Evolutionary conservation across 2,113 vertebrate genomes (phyloP).

Genomic region (Ivindomyrus marchei): DNA sequence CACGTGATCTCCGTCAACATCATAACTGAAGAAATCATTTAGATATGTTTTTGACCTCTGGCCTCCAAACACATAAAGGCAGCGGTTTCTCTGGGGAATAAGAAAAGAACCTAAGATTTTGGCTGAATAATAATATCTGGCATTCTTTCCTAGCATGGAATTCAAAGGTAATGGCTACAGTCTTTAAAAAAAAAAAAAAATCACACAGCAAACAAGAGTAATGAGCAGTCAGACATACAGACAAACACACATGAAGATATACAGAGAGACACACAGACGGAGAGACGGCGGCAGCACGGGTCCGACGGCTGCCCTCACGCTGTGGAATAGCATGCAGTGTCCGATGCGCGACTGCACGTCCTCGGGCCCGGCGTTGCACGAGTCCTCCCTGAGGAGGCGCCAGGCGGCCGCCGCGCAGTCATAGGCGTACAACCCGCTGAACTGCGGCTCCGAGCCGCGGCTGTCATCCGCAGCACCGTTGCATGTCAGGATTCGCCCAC

Average conservation of each 20-base stretch:
- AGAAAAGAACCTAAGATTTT: neutral
- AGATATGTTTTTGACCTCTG: conserved; percentile 98
- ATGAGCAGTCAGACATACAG: neutral
- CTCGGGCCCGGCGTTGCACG: conserved; percentile 93
- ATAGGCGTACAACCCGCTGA: conserved; percentile 92
- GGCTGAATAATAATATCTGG: neutral
- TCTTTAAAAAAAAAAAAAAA: neutral
- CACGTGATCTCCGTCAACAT: conserved; percentile 92
- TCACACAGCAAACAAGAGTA: neutral
- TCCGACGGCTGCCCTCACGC: conserved; percentile 52
- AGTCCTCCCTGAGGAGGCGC: conserved; percentile 93
- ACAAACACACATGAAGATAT: neutral
- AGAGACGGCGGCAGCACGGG: neutral
- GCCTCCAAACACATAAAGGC: conserved; percentile 92
- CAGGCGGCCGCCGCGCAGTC: conserved; percentile 82
- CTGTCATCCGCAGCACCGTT: conserved; percentile 92
- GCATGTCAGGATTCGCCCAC: conserved; percentile 90
- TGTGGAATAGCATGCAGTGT: conserved; percentile 98
- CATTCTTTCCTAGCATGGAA: neutral
- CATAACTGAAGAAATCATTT: conserved; percentile 98
- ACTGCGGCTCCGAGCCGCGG: conserved; percentile 89
- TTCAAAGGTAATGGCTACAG: neutral
- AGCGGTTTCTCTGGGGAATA: conserved; percentile 82
- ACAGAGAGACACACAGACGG: neutral
- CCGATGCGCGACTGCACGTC: conserved; percentile 96